These are phyloP conservation scores for Ceratothoa steindachneri DNA, from an alignment of 2,888 invertebrate genomes.

Conservation along the genomic window DNA sequence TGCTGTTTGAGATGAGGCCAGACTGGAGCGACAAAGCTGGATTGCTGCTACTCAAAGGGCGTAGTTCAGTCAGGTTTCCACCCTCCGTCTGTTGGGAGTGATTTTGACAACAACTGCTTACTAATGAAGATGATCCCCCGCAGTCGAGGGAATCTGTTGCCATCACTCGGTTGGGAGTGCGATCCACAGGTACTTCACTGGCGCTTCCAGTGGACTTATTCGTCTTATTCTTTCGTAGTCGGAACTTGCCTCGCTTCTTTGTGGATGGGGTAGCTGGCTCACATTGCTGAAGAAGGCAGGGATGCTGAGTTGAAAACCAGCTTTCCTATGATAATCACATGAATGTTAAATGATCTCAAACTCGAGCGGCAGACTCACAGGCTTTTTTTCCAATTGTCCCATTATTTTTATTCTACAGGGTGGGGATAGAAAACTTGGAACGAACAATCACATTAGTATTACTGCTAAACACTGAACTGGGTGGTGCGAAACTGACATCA, in stretches of 20 bases:
- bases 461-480: no score
- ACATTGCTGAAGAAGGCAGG: slow-evolving; percentile 22
- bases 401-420: no score
- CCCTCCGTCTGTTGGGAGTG: slow-evolving; percentile 34
- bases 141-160: not conserved
- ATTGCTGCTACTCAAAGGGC: slow-evolving; percentile 44
- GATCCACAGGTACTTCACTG: slow-evolving; percentile 4
- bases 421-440: no score
- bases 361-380: no score
- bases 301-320: not conserved
- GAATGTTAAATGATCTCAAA: no score
- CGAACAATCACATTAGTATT: no score
- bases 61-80: slow-evolving; percentile 37
- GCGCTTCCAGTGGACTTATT: slow-evolving; percentile 29
- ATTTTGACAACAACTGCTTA: not conserved
- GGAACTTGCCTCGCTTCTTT: slow-evolving; percentile 46
- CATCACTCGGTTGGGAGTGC: not conserved
- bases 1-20: slow-evolving; percentile 24
- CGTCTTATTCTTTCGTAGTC: slow-evolving; percentile 42
- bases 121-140: not conserved
- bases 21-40: slow-evolving; percentile 23
- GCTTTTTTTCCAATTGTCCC: no score
- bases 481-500: no score
- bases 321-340: no score
- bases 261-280: slow-evolving; percentile 45